phyloP scores from a whole-genome alignment of 1,140 invertebrate species.

The Hyles vespertilio region DNA sequence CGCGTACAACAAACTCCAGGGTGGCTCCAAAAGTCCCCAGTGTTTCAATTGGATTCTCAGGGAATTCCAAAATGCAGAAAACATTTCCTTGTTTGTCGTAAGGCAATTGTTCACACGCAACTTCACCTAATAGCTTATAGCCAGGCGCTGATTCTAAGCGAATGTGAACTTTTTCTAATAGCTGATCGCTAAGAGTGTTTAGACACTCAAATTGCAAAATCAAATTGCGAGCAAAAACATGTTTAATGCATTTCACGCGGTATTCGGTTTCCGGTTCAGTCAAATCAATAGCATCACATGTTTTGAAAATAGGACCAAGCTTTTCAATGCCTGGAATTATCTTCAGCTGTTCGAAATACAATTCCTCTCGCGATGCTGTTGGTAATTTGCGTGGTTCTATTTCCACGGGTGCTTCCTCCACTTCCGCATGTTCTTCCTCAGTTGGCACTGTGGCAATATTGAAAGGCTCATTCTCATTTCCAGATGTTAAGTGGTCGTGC shows the following conservation, averaged over 20 bases:
- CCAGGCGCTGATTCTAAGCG: constrained; percentile 88
- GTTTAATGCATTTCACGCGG: constrained; percentile 96
- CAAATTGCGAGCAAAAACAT: constrained; percentile 89
- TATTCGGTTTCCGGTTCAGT: constrained; percentile 99
- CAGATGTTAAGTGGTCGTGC: constrained; percentile 82
- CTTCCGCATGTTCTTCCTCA: constrained; percentile 68
- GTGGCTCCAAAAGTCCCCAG: constrained; percentile 90
- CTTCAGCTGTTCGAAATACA: constrained; percentile 89
- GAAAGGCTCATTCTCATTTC: constrained; percentile 82
- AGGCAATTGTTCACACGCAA: constrained; percentile 85
- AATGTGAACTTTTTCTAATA: constrained; percentile 94
- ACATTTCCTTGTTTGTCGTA: constrained; percentile 91
- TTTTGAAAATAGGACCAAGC: constrained; percentile 90
- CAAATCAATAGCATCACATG: constrained; percentile 91
- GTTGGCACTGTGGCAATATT: constrained; percentile 93
- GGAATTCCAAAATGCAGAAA: constrained; percentile 91
- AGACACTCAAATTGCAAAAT: constrained; percentile 96
- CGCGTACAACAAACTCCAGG: constrained; percentile 94
- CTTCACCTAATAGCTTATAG: constrained; percentile 84
- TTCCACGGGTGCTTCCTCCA: constrained; percentile 74
- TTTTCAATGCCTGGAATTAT: constrained; percentile 82
- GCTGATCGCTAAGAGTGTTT: constrained; percentile 96
- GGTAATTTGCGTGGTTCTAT: constrained; percentile 60
- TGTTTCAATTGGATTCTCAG: constrained; percentile 83
- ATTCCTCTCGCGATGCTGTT: constrained; percentile 86